Evolutionary conservation across 2,113 vertebrate genomes (phyloP).

Genomic region (Labeo catla): DNA sequence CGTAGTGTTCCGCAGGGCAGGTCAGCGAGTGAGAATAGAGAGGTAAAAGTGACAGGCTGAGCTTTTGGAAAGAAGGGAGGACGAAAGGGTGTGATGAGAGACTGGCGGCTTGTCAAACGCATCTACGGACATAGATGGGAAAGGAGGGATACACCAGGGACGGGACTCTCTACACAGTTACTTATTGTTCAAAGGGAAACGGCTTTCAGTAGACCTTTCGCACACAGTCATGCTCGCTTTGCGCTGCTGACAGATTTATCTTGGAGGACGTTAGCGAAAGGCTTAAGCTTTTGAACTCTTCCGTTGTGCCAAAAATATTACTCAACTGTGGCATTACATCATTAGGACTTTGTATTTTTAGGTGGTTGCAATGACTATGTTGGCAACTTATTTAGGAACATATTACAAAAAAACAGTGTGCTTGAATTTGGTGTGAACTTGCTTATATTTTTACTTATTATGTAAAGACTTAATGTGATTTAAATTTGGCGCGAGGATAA

Average conservation of each 20-base stretch:
- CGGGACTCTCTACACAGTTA: slow-evolving; percentile 19
- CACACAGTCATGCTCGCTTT: slow-evolving; percentile 40
- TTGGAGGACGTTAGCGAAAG: slow-evolving; percentile 42
- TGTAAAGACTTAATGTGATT: background rate
- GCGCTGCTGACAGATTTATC: slow-evolving; percentile 42
- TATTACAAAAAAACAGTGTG: background rate
- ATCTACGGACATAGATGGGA: background rate
- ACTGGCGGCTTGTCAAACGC: background rate
- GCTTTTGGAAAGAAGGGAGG: background rate
- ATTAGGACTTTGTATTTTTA: slow-evolving; percentile 38
- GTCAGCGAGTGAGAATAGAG: slow-evolving; percentile 63
- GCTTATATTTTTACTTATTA: background rate
- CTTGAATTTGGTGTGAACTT: background rate
- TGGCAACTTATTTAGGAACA: slow-evolving; percentile 18
- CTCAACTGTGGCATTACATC: slow-evolving; percentile 25
- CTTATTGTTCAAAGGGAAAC: slow-evolving; percentile 43
- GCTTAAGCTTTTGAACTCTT: slow-evolving; percentile 37
- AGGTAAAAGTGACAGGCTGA: slow-evolving; percentile 17
- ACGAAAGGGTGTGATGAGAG: slow-evolving; percentile 24
- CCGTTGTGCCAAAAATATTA: slow-evolving; percentile 36
- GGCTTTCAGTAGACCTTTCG: slow-evolving; percentile 31
- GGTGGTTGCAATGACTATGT: slow-evolving; percentile 27
- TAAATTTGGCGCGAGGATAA: background rate
- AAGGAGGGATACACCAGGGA: slow-evolving; percentile 6
- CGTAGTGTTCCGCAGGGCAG: slow-evolving; percentile 67